phyloP scores from a whole-genome alignment of 2,797 vertebrate species.

The Podargus strigoides region DNA sequence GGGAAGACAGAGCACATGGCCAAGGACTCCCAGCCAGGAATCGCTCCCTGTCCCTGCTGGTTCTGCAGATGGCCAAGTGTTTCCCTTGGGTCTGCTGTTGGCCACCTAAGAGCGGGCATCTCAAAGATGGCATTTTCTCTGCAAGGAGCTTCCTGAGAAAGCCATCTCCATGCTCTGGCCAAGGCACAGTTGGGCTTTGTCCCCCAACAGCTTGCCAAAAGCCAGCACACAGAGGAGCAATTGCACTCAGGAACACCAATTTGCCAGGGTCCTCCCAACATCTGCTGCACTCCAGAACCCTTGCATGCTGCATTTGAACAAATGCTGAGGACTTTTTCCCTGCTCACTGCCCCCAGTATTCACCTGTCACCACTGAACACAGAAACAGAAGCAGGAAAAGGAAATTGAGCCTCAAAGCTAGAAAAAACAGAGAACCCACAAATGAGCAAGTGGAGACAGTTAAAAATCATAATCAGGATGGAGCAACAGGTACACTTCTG shows the following conservation, averaged over 20 bases:
- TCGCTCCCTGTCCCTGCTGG: not conserved
- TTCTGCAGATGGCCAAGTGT: not conserved
- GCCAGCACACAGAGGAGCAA: not conserved
- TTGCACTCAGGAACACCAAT: rapidly evolving
- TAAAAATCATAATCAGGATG: not conserved
- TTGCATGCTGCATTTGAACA: rapidly evolving
- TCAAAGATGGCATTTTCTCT: not conserved
- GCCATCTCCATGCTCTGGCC: not conserved
- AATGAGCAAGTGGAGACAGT: not conserved
- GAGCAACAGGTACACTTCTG: not conserved
- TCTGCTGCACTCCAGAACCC: not conserved
- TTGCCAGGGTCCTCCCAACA: not conserved
- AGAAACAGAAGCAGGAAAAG: not conserved
- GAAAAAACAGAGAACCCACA: not conserved
- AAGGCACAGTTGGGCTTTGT: not conserved
- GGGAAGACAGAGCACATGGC: not conserved
- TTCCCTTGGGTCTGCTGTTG: not conserved
- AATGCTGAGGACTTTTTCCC: not conserved
- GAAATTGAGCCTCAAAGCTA: not conserved
- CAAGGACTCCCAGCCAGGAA: not conserved
- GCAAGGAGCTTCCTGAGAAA: not conserved
- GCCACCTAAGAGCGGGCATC: not conserved
- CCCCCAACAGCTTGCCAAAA: rapidly evolving
- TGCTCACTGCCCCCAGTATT: not conserved
- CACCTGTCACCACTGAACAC: not conserved